A percentile compares a stretch with the other conserved stretches of the same genome.
Evolutionary conservation across 2,797 vertebrate genomes (phyloP).

Genomic region (Neosilurus hyrtlii): DNA sequence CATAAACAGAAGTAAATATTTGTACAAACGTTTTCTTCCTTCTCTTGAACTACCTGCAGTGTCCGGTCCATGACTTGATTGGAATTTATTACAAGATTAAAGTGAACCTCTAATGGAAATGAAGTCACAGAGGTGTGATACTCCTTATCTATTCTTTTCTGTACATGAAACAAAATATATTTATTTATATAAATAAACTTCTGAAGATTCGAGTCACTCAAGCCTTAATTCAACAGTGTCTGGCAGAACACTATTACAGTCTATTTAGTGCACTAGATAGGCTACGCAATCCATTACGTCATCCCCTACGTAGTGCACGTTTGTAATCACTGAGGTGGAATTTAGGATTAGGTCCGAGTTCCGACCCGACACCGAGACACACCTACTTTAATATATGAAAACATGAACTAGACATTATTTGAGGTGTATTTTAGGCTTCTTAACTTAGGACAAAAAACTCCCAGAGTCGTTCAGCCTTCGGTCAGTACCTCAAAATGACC

Average conservation of each 20-base stretch:
- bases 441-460: background rate
- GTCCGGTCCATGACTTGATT: background rate
- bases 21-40: background rate
- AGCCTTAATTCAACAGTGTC: too few relatives aligned
- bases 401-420: background rate
- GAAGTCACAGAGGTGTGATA: background rate
- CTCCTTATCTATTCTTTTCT: background rate
- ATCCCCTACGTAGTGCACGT: slow-evolving; percentile 7
- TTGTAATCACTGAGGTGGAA: background rate
- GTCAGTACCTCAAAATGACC: slow-evolving; percentile 17
- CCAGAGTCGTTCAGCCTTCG: too few relatives aligned
- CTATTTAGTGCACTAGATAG: background rate
- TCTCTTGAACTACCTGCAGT: slow-evolving; percentile 14
- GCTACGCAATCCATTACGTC: background rate
- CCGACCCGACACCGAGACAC: background rate
- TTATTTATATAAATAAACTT: background rate
- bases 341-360: background rate
- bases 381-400: background rate
- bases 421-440: background rate
- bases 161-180: background rate
- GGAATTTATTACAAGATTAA: background rate
- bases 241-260: background rate
- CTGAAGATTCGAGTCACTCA: background rate
- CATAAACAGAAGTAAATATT: background rate
- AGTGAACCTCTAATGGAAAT: background rate